Conservation (phyloP, 2,888 invertebrate species). For the Drosophila lutescens region DNA sequence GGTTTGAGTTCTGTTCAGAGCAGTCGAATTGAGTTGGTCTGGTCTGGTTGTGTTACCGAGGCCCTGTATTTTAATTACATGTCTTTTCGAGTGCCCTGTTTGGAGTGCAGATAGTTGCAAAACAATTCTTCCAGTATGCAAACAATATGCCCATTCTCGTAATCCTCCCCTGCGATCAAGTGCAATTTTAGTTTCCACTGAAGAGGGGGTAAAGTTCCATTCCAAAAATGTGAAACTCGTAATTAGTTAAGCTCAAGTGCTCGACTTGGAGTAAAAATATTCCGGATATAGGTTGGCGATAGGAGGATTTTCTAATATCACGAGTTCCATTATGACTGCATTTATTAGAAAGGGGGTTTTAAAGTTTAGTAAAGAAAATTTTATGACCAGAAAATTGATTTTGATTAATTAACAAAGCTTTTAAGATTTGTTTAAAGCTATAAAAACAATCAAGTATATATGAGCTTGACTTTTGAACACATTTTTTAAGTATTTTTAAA, state of each 20-base stretch:
- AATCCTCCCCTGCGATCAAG: conserved; percentile 11
- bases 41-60: conserved; percentile 35
- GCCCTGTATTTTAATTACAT: conserved; percentile 67
- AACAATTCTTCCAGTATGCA: conserved; percentile 29
- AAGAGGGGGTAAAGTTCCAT: conserved; percentile 36
- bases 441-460: too few species aligned
- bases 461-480: too few species aligned
- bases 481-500: too few species aligned
- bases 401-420: not conserved
- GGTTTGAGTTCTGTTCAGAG: conserved; percentile 7
- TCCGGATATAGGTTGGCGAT: not conserved
- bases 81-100: conserved; percentile 47
- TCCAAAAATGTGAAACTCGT: conserved; percentile 16
- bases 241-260: not conserved
- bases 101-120: conserved; percentile 29
- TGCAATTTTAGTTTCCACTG: conserved; percentile 4
- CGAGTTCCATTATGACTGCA: not conserved
- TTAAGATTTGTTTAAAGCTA: too few species aligned
- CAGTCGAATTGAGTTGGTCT: conserved; percentile 3
- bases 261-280: conserved; percentile 2
- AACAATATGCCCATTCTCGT: conserved; percentile 17
- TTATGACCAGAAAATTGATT: too few species aligned
- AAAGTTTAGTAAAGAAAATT: not conserved
- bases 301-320: not conserved
- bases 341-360: not conserved